Conservation (phyloP, 1,140 invertebrate species). For the Plectrocnemia conspersa region DNA sequence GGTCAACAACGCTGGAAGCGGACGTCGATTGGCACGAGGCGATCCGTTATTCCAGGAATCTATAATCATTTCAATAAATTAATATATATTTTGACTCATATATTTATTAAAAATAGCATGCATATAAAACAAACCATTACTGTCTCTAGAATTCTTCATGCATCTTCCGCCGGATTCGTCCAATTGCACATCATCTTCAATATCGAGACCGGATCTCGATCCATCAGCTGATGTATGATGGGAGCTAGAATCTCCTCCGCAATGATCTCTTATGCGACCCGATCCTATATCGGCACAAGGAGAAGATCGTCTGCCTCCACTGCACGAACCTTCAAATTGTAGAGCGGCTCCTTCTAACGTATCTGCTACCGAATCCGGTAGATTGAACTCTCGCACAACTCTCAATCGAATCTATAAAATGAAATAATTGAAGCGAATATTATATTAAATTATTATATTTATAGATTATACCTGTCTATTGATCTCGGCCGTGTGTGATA, state of each 20-base stretch:
- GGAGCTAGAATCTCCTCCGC: conserved; percentile 28
- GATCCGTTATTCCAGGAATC: conserved; percentile 27
- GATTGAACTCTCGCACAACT: conserved; percentile 89
- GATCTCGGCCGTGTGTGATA: conserved; percentile 72
- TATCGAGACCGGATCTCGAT: conserved; percentile 16
- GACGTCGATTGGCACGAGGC: conserved; percentile 40
- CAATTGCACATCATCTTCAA: conserved; percentile 25
- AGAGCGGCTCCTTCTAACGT: conserved; percentile 59
- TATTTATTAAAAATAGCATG: background rate
- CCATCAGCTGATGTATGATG: conserved; percentile 3
- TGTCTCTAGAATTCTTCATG: conserved; percentile 24
- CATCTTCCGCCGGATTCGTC: conserved; percentile 22
- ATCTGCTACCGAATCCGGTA: conserved; percentile 87
- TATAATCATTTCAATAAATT: conserved; percentile 9
- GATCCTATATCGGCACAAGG: conserved; percentile 13
- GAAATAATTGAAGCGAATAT: conserved; percentile 8
- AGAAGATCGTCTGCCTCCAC: conserved; percentile 1
- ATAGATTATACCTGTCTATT: conserved; percentile 52
- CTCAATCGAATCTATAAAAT: conserved; percentile 68
- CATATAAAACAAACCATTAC: conserved; percentile 13
- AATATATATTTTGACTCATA: background rate
- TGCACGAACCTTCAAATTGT: conserved; percentile 2
- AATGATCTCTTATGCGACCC: conserved; percentile 22
- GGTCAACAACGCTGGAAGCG: conserved; percentile 58
- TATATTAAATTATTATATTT: background rate